Conservation (phyloP, 2,888 invertebrate genomes). For the Malacosoma neustria region DNA sequence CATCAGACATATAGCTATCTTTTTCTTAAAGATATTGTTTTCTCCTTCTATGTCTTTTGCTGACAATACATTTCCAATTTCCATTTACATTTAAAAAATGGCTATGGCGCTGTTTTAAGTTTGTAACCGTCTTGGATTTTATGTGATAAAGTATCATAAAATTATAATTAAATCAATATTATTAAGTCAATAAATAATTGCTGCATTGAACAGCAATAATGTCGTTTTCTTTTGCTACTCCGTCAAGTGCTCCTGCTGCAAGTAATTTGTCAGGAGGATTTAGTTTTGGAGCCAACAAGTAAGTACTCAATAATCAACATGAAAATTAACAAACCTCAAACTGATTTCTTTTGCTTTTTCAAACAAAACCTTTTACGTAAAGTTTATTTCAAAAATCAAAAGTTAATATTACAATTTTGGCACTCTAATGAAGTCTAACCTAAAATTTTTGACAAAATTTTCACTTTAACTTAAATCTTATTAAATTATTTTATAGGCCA, state of each 20-base stretch:
- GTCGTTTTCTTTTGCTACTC: conserved; percentile 64
- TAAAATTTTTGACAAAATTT: conserved; percentile 11
- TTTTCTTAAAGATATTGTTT: no score
- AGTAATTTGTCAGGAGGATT: conserved; percentile 50
- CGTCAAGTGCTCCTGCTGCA: conserved; percentile 65
- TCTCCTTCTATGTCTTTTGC: no score
- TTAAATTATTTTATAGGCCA: conserved; percentile 29
- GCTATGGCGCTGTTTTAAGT: background rate
- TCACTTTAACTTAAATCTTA: background rate
- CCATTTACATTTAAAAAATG: no score
- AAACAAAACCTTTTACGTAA: background rate
- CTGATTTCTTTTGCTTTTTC: background rate
- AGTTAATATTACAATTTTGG: background rate
- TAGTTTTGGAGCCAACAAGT: conserved; percentile 66
- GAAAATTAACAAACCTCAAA: background rate
- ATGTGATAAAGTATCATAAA: no score
- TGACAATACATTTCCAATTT: no score
- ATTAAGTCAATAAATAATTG: background rate
- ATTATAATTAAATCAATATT: background rate
- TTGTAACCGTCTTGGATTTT: background rate
- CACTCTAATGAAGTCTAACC: conserved; percentile 15
- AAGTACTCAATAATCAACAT: conserved; percentile 17
- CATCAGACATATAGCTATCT: no score
- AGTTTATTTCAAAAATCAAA: background rate
- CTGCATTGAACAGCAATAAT: conserved; percentile 24